Percentiles rank a stretch among this genome's conserved stretches.
Conservation (phyloP, 2,797 vertebrate species). For the Cryptoprocta ferox region DNA sequence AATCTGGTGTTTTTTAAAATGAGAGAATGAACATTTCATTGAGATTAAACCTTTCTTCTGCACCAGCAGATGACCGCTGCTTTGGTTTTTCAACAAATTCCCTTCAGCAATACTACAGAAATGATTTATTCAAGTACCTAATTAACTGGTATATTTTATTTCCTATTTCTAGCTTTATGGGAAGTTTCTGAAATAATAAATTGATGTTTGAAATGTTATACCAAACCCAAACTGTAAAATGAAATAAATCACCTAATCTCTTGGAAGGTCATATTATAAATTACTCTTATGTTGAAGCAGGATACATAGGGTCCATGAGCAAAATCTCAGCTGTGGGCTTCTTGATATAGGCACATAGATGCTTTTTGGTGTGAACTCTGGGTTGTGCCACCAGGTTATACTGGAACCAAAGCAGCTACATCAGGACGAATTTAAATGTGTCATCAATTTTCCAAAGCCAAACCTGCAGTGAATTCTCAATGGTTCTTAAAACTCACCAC, state of each 20-base stretch:
- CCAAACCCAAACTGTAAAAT: neutral
- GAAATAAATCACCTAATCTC: neutral
- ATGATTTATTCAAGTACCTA: constrained; percentile 13
- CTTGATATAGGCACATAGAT: neutral
- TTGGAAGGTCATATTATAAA: constrained; percentile 33
- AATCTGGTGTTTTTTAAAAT: neutral
- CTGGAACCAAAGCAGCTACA: neutral
- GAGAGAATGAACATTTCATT: neutral
- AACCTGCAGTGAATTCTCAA: constrained; percentile 10
- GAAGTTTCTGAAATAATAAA: constrained; percentile 49
- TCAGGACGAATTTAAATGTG: neutral
- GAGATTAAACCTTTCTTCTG: neutral
- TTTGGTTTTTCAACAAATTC: constrained; percentile 23
- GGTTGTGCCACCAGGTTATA: neutral
- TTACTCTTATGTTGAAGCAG: constrained; percentile 10
- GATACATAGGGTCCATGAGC: neutral
- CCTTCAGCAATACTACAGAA: neutral
- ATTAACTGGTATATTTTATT: constrained; percentile 28
- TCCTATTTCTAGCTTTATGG: constrained; percentile 39
- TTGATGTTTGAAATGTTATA: constrained; percentile 46
- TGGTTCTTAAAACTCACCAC: constrained; percentile 65
- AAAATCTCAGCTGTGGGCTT: neutral
- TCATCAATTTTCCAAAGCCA: neutral
- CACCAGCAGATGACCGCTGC: neutral
- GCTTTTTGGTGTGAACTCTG: neutral